phyloP scores from a whole-genome alignment of 2,797 vertebrate species.

The Betta splendens region DNA sequence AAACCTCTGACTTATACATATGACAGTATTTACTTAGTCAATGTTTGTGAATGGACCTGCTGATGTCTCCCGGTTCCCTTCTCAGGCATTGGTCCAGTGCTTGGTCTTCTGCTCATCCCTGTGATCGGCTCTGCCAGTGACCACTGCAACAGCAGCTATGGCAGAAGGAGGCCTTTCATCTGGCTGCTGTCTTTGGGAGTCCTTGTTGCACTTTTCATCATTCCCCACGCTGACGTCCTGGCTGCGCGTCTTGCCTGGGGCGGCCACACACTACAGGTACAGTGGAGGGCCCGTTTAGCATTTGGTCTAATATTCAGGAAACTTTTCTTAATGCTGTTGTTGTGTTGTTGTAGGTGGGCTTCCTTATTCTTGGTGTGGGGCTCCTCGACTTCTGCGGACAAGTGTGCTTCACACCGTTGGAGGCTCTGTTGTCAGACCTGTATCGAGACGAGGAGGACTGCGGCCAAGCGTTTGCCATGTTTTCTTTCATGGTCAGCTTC shows the following conservation, averaged over 20 bases:
- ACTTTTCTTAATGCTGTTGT: neutral
- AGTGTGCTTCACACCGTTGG: slow-evolving; percentile 83
- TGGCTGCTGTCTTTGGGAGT: slow-evolving; percentile 84
- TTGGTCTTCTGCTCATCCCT: slow-evolving; percentile 84
- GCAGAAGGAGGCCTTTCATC: slow-evolving; percentile 84
- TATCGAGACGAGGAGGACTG: slow-evolving; percentile 81
- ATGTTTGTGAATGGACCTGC: neutral
- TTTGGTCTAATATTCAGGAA: neutral
- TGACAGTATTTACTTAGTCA: no score
- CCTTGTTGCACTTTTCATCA: slow-evolving; percentile 82
- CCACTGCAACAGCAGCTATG: slow-evolving; percentile 83
- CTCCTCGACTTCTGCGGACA: slow-evolving; percentile 86
- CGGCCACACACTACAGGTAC: slow-evolving; percentile 71
- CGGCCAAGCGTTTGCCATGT: slow-evolving; percentile 83
- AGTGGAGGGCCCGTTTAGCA: neutral
- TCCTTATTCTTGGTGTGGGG: slow-evolving; percentile 84
- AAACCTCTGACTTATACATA: no score
- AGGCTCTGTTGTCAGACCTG: slow-evolving; percentile 83
- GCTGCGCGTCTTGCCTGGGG: slow-evolving; percentile 75
- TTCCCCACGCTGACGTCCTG: slow-evolving; percentile 81
- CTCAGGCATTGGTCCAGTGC: slow-evolving; percentile 83
- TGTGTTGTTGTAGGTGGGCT: slow-evolving; percentile 69
- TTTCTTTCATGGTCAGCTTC: slow-evolving; percentile 86
- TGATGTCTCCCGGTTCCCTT: slow-evolving; percentile 2
- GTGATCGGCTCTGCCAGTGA: slow-evolving; percentile 87